These are phyloP conservation scores for Drosophila nasuta DNA, from an alignment of 1,140 invertebrate genomes.

Conservation along the genomic window DNA sequence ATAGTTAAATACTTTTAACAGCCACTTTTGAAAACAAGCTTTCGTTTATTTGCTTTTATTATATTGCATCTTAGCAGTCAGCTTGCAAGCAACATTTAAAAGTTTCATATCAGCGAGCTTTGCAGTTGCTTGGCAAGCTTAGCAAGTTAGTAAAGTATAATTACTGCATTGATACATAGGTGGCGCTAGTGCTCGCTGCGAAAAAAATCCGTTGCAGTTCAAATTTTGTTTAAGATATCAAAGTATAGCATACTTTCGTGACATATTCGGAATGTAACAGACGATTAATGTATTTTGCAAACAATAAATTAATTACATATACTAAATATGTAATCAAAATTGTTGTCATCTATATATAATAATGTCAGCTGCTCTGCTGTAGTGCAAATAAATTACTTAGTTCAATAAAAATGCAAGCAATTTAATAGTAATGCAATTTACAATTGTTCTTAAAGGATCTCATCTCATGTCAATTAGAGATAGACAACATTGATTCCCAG, in stretches of 20 bases:
- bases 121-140: neutral
- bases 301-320: neutral
- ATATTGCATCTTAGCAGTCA: neutral
- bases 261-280: neutral
- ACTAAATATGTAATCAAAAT: neutral
- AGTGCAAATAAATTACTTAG: neutral
- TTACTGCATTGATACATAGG: neutral
- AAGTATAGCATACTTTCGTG: slow-evolving; percentile 1
- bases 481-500: slow-evolving; percentile 11
- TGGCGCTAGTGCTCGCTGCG: neutral
- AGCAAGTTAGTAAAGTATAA: neutral
- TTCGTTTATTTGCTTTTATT: neutral
- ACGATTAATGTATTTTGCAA: neutral
- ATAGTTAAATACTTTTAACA: neutral
- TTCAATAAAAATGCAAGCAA: neutral
- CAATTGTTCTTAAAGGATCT: neutral
- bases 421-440: neutral
- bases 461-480: neutral
- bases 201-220: neutral
- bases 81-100: neutral
- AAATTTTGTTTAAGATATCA: neutral
- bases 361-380: neutral
- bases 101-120: slow-evolving; percentile 14
- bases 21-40: neutral
- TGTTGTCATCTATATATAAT: neutral